Percentiles rank a stretch among this genome's conserved stretches.
These are phyloP conservation scores for Malurus splendens DNA, from an alignment of 2,797 vertebrate genomes.

Conservation along the genomic window DNA sequence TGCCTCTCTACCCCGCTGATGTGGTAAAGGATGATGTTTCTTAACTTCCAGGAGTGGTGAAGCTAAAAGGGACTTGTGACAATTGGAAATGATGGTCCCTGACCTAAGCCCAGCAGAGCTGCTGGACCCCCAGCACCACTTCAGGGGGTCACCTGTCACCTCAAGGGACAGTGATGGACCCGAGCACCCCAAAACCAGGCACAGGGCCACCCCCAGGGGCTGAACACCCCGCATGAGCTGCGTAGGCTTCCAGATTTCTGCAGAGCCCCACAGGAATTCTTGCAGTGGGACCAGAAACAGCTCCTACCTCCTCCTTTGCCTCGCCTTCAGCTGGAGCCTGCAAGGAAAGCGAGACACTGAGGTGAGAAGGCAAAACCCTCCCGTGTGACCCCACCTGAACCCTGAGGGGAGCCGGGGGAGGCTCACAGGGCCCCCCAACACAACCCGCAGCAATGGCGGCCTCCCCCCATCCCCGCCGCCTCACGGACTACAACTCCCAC, in stretches of 20 bases:
- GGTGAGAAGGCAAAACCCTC: not conserved
- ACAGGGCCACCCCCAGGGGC: not conserved
- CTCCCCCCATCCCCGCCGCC: not conserved
- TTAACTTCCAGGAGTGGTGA: not conserved
- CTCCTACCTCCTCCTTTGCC: constrained; percentile 84
- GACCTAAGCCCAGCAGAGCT: not conserved
- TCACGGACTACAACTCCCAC: constrained; percentile 25
- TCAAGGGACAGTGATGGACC: not conserved
- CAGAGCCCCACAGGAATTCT: not conserved
- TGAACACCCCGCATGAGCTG: accelerated
- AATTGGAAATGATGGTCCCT: accelerated
- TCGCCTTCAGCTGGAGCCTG: constrained; percentile 78
- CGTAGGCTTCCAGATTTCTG: not conserved
- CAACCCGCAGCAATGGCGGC: not conserved
- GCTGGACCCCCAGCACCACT: not conserved
- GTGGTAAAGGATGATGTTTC: accelerated
- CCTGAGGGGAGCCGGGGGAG: too few species aligned
- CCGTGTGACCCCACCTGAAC: not conserved
- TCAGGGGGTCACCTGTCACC: not conserved
- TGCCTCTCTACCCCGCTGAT: accelerated
- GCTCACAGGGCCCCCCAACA: not conserved
- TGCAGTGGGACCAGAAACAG: not conserved
- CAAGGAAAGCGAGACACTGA: not conserved
- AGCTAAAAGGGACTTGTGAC: not conserved
- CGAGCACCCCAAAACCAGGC: accelerated